phyloP scores from a whole-genome alignment of 2,113 vertebrate species.

The Megalops atlanticus region DNA sequence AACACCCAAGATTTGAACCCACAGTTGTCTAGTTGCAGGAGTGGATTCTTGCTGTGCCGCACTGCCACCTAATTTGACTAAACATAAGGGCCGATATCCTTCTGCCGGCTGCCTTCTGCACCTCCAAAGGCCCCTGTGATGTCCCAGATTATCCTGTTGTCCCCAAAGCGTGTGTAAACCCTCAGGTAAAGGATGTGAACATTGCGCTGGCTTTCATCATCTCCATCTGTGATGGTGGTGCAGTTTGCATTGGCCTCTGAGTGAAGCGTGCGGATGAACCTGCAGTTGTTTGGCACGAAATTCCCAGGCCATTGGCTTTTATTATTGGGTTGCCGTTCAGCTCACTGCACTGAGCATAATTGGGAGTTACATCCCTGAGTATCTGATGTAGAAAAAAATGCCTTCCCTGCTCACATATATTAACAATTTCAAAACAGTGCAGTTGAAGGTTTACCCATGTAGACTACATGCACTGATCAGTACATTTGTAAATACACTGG shows the following conservation, averaged over 20 bases:
- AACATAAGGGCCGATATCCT: background rate
- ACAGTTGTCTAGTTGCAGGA: background rate
- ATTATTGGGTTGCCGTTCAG: background rate
- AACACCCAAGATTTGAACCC: background rate
- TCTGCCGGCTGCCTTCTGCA: background rate
- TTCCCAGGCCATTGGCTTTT: background rate
- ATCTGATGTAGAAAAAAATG: background rate
- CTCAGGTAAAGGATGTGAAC: background rate
- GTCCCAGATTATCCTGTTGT: conserved; percentile 4
- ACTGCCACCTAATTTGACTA: background rate
- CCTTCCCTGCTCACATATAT: background rate
- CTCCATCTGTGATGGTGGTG: background rate
- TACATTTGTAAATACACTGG: background rate
- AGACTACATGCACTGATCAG: background rate
- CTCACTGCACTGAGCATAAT: background rate
- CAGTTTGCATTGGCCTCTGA: background rate
- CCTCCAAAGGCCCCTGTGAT: background rate
- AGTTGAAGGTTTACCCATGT: background rate
- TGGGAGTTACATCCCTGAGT: background rate
- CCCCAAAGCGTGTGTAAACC: background rate
- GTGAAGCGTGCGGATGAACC: background rate
- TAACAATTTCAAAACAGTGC: background rate
- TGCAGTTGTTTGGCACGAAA: background rate
- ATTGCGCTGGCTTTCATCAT: conserved; percentile 22
- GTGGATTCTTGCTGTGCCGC: background rate